A percentile compares a stretch with the other conserved stretches of the same genome.
phyloP scores from a whole-genome alignment of 2,888 invertebrate species.

The Dinocampus coccinellae region DNA sequence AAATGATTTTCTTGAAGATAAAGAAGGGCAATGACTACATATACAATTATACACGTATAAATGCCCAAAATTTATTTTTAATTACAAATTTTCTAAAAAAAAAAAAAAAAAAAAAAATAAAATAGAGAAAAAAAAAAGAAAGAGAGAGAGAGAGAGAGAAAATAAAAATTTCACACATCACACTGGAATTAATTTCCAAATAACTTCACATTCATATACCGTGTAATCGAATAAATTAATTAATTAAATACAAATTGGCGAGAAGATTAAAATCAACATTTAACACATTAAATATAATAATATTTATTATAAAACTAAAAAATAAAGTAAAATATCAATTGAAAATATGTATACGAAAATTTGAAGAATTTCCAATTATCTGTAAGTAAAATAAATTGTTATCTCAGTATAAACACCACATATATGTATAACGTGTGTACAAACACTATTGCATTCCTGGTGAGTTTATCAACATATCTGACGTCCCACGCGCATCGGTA shows the following conservation, averaged over 20 bases:
- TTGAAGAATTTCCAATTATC: slow-evolving; percentile 11
- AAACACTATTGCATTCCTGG: slow-evolving; percentile 2
- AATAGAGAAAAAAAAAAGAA: too few relatives aligned
- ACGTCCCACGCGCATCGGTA: slow-evolving; percentile 20
- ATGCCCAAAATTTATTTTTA: too few relatives aligned
- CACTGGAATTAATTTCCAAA: background rate
- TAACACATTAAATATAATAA: background rate
- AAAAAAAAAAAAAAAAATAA: too few relatives aligned
- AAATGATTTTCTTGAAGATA: too few relatives aligned
- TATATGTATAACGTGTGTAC: background rate
- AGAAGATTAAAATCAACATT: background rate
- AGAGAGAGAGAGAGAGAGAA: too few relatives aligned
- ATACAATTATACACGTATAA: too few relatives aligned
- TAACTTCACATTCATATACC: background rate
- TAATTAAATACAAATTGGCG: slow-evolving; percentile 18
- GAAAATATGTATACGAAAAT: background rate
- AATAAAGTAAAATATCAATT: background rate
- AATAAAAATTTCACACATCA: background rate
- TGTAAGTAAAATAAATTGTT: slow-evolving; percentile 1
- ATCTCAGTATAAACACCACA: too few relatives aligned
- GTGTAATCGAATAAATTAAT: background rate
- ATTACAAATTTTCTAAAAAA: too few relatives aligned
- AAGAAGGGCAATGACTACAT: too few relatives aligned
- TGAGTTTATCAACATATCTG: slow-evolving; percentile 24
- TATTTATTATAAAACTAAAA: background rate